Evolutionary conservation across 2,797 vertebrate genomes (phyloP).

Genomic region (Pantherophis vulpinus): DNA sequence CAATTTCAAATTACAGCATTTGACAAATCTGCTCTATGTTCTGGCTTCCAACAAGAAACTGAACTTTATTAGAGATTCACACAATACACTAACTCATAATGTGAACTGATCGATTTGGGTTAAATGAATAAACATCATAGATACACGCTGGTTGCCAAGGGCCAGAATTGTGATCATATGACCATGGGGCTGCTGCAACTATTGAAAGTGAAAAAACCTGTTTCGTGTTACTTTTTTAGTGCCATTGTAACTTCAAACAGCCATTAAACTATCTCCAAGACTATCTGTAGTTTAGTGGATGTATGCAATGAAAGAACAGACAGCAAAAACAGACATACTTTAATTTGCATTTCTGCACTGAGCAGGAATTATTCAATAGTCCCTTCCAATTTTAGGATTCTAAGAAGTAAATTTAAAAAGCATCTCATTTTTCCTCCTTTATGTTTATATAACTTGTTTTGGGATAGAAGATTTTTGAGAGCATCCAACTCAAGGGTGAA

Average conservation of each 20-base stretch:
- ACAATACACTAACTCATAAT: background rate
- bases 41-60: background rate
- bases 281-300: background rate
- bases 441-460: background rate
- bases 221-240: too few species aligned
- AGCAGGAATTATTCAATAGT: background rate
- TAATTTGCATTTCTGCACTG: background rate
- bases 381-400: background rate
- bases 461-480: background rate
- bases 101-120: background rate
- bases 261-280: too few species aligned
- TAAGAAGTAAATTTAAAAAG: background rate
- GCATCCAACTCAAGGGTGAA: background rate
- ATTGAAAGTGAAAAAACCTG: too few species aligned
- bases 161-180: too few species aligned
- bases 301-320: background rate
- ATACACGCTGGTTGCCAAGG: too few species aligned
- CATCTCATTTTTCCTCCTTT: background rate
- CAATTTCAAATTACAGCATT: background rate
- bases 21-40: background rate
- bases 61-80: background rate
- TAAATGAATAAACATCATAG: background rate
- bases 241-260: too few species aligned
- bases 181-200: too few species aligned
- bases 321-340: background rate